A percentile compares a stretch with the other conserved stretches of the same genome.
phyloP scores from a whole-genome alignment of 1,140 invertebrate genomes.

The Phortica variegata region DNA sequence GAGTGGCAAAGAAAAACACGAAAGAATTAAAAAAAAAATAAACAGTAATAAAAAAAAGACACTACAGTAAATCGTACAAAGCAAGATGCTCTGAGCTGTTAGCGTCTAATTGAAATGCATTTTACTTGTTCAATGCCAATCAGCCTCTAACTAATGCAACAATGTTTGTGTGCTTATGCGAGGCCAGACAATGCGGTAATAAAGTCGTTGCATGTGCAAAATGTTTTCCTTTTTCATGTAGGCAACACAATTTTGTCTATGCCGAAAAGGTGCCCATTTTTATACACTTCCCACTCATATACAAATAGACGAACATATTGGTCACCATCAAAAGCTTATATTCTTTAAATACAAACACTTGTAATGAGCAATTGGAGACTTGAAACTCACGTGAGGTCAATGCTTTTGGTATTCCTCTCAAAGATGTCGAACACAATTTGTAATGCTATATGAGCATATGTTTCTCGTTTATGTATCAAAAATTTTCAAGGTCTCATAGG shows the following conservation, averaged over 20 bases:
- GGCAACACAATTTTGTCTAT: slow-evolving; percentile 13
- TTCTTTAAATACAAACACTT: too few relatives aligned
- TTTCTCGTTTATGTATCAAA: too few relatives aligned
- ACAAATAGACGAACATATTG: slow-evolving; percentile 3
- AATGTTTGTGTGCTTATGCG: not conserved
- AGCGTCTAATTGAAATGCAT: slow-evolving; percentile 55
- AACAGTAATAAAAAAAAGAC: not conserved
- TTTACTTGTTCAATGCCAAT: slow-evolving; percentile 51
- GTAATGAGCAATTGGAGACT: too few relatives aligned
- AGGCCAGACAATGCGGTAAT: slow-evolving; percentile 4
- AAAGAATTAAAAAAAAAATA: not conserved
- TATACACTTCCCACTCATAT: not conserved
- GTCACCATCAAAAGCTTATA: too few relatives aligned
- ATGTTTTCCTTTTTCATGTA: not conserved
- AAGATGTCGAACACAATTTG: too few relatives aligned
- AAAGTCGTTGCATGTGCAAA: not conserved
- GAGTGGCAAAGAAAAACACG: too few relatives aligned
- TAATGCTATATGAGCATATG: too few relatives aligned
- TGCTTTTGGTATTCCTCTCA: too few relatives aligned
- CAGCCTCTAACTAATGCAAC: slow-evolving; percentile 10
- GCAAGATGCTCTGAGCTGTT: slow-evolving; percentile 35
- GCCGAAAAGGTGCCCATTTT: not conserved
- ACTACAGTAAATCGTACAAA: slow-evolving; percentile 2
- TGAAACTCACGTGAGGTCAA: too few relatives aligned
- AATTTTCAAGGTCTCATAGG: too few relatives aligned